Evolutionary conservation across 2,888 invertebrate genomes (phyloP), one percentile per base, ranked within the genome.

Genomic region (Pristionchus japonicus): DNA sequence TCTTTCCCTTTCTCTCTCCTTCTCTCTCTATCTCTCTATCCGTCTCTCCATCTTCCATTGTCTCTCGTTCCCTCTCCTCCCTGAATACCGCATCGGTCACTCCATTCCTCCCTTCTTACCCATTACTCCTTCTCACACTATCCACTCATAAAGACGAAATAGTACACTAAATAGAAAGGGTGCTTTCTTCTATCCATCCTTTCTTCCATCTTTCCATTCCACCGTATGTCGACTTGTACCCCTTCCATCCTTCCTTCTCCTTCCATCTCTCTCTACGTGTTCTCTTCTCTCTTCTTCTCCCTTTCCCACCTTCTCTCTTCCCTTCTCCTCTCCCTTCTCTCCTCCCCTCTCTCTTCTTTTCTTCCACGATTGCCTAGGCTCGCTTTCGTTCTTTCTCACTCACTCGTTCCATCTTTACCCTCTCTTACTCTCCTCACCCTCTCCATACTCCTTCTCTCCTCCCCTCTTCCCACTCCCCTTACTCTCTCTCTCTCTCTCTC

Each of bases 351-450:
- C 77, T 27, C 20, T 23, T 77, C 37, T 20, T 49, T 49, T 49
- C 37, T 47, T 82, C 82, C 82, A 49, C 82, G 64, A 67, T 67
- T 67, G 64, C 34, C 64, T 67, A 27, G 11, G 64, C 64, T 84
- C 40, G 3, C 64, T 37, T 47, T 67, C 70, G 37, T 47, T 47
- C 47, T 43, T 86, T 40, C 47, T 40, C 67, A n/a, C 67, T 86
- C 67, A 67, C 64, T 67, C 64, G 64, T 67, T 67, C 64, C 64
- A 67, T 67, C 64, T 34, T 61, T 61, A 61, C 61, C 61, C 61
- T 61, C 34, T 27, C 40, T 70, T 9, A 20, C 37, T 23, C 74
- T 70, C 43, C 40, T 34, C 15, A 23, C 74, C 9, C 74, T 70
- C 43, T 84, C 49, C 37, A 40, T n/a, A 4, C 23, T 43, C 15